Evolutionary conservation across 2,797 vertebrate species (phyloP).

Genomic region (Prionace glauca): DNA sequence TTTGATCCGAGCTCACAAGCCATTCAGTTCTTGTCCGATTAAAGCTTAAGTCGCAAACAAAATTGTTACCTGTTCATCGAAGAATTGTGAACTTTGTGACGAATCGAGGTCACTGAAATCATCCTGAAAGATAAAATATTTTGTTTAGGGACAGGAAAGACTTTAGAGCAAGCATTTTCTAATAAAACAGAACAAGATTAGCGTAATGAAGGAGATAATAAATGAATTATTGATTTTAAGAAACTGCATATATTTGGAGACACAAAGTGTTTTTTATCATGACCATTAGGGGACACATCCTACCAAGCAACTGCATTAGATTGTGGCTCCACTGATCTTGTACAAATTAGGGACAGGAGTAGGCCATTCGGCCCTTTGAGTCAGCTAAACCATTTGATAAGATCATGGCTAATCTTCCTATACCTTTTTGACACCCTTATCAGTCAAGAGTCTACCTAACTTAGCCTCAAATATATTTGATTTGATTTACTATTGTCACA

Average conservation of each 20-base stretch:
- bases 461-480: too few species aligned
- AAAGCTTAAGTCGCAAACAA: constrained; percentile 23
- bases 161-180: not conserved
- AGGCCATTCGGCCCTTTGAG: too few species aligned
- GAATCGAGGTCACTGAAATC: constrained; percentile 49
- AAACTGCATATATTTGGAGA: not conserved
- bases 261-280: not conserved
- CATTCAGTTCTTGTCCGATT: not conserved
- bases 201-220: not conserved
- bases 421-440: too few species aligned
- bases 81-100: constrained; percentile 53
- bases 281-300: not conserved
- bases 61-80: constrained; percentile 57
- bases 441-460: too few species aligned
- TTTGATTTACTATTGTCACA: too few species aligned
- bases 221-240: not conserved
- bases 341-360: too few species aligned
- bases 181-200: not conserved
- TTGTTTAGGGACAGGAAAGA: not conserved
- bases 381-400: too few species aligned
- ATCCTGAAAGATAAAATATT: constrained; percentile 45
- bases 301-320: not conserved
- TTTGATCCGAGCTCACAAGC: not conserved
- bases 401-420: too few species aligned
- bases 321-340: not conserved